Evolutionary conservation across 2,888 invertebrate species (phyloP).

Genomic region (Cybosia mesomella): DNA sequence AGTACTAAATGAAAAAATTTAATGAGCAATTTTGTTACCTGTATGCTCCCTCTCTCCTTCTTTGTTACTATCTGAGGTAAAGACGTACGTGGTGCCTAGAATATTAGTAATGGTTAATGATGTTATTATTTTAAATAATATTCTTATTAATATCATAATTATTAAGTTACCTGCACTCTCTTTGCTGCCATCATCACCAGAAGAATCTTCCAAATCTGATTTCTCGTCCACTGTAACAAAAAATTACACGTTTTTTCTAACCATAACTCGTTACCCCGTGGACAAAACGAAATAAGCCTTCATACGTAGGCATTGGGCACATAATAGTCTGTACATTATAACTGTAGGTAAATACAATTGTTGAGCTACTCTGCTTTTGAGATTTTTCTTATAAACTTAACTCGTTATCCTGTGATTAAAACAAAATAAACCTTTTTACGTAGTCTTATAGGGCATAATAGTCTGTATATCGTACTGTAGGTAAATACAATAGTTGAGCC

Average conservation of each 20-base stretch:
- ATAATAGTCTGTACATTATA: too few relatives aligned
- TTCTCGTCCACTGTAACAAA: constrained; percentile 73
- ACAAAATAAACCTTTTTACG: too few relatives aligned
- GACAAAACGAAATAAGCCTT: too few relatives aligned
- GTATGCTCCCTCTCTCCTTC: constrained; percentile 67
- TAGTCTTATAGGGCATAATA: too few relatives aligned
- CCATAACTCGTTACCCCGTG: too few relatives aligned
- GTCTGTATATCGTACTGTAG: too few relatives aligned
- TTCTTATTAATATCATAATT: neutral
- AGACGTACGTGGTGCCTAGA: constrained; percentile 70
- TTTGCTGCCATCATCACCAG: constrained; percentile 61
- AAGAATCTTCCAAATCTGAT: constrained; percentile 72
- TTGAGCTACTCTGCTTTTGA: too few relatives aligned
- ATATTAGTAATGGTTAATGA: constrained; percentile 23
- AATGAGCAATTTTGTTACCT: constrained; percentile 51
- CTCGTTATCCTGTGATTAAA: too few relatives aligned
- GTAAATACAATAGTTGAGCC: too few relatives aligned
- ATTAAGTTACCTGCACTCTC: constrained; percentile 62
- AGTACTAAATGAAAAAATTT: neutral
- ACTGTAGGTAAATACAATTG: too few relatives aligned
- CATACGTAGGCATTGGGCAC: too few relatives aligned
- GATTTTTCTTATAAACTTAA: neutral
- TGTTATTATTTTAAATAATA: constrained; percentile 2
- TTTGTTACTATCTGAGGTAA: constrained; percentile 63
- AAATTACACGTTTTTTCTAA: neutral